Evolutionary conservation across 2,113 vertebrate species (phyloP), one percentile per base, ranked within the genome.

Genomic region (Colinus virginianus): DNA sequence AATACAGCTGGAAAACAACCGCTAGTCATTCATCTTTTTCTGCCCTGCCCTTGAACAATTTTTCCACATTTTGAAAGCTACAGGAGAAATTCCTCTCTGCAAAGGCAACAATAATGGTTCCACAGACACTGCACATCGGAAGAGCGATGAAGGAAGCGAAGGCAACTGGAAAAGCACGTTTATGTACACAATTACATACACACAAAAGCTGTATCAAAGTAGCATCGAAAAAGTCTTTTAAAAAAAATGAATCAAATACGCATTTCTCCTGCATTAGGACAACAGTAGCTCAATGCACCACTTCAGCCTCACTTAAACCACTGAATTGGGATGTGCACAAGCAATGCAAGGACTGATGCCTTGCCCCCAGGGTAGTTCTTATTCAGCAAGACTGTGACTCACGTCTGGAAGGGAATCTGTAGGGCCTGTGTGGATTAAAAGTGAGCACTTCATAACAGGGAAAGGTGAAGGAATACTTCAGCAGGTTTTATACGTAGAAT

Each of bases 31-130:
- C 62, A 74, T 87, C 63, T 67, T 93, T 95, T 90, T 84, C 93
- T 95, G 83, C 77, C 85, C 85, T 92, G 80, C 69, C 90, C 85
- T 94, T 96, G 72, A 92, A 95, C 23, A 12, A 92, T 92, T 91
- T 78, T 78, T 87, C 90, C 87, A 75, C 11, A 78, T 84, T 90
- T 84, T 86, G 88, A 96, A 94, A 88, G 79, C 83, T 94, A 69
- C 3, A 3, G 66, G 61, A 93, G 46, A 51, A 88, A 75, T 81
- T 88, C 78, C 84, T 88, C 56, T 71, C 1, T 71, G 53, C 11
- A 8, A 90, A 58, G 67, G 69, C 94, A 93, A 81, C 72, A 90
- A 68, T 45, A 78, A 75, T 10, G 26, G 53, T 72, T 86, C 56
- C 48, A 48, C 43, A 96, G 83, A 76, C 58, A 21, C 42, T 83